phyloP scores from a whole-genome alignment of 2,888 invertebrate species.

The Metellina segmentata region DNA sequence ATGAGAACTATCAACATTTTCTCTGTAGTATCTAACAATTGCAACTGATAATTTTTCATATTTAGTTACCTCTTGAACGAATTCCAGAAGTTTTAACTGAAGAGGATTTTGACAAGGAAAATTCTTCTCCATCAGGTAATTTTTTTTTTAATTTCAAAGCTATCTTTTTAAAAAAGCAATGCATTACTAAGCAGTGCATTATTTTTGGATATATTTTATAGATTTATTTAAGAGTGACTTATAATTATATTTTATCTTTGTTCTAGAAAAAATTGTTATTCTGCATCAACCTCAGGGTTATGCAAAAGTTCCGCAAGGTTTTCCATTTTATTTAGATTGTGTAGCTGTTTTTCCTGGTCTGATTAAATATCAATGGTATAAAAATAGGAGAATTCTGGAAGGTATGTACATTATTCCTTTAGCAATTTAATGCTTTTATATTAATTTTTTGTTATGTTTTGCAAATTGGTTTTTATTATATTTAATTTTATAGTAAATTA shows the following conservation, averaged over 20 bases:
- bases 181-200: no score
- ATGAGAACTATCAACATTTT: no score
- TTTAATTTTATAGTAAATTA: no score
- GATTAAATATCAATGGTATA: conserved; percentile 61
- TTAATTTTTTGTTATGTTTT: not conserved
- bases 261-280: conserved; percentile 14
- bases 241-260: not conserved
- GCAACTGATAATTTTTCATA: no score
- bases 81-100: no score
- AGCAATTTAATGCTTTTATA: not conserved
- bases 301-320: conserved; percentile 46
- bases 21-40: no score
- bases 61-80: no score
- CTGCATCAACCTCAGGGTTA: conserved; percentile 21
- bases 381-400: conserved; percentile 38
- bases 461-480: not conserved
- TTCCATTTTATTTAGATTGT: conserved; percentile 17
- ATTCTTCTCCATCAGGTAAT: no score
- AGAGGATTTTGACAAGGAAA: no score
- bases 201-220: not conserved
- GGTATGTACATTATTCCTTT: conserved; percentile 29
- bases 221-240: not conserved
- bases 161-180: no score
- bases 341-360: not conserved
- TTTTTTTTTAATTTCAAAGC: no score